Percentiles rank a stretch among this genome's conserved stretches.
Evolutionary conservation across 2,888 invertebrate genomes (phyloP).

Genomic region (Diplolepis rosae): DNA sequence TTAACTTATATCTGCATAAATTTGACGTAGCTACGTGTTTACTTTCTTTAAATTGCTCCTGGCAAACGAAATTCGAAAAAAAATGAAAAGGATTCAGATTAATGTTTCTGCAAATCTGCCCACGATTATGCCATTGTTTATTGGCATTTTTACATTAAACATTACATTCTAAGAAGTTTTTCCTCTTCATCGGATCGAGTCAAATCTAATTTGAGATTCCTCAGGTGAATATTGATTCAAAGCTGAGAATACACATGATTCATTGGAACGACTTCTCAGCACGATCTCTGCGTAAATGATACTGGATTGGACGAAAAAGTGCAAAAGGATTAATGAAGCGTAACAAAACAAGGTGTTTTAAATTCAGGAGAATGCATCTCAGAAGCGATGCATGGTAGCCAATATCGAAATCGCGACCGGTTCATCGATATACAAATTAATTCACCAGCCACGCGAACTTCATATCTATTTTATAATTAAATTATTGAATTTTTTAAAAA

Average conservation of each 20-base stretch:
- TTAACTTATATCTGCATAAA: background rate
- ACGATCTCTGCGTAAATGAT: slow-evolving; percentile 4
- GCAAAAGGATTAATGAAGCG: background rate
- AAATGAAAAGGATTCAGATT: no score
- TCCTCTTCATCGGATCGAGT: background rate
- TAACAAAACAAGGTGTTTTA: slow-evolving; percentile 11
- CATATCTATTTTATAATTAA: no score
- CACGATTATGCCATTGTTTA: no score
- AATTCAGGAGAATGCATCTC: background rate
- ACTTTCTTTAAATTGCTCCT: no score
- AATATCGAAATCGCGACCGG: slow-evolving; percentile 4
- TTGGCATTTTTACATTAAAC: background rate
- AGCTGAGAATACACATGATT: slow-evolving; percentile 7
- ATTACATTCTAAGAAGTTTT: background rate
- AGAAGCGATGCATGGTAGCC: slow-evolving; percentile 13
- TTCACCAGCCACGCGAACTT: background rate
- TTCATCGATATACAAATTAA: background rate
- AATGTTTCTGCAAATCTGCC: no score
- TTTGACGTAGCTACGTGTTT: background rate
- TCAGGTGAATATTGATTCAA: slow-evolving; percentile 24
- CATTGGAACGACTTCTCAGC: slow-evolving; percentile 25
- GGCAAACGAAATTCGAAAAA: background rate
- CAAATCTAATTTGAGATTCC: background rate
- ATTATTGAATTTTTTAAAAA: no score
- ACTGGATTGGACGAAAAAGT: background rate